A percentile compares a stretch with the other conserved stretches of the same genome.
These are phyloP conservation scores for Drosophila phalerata DNA, from an alignment of 2,888 invertebrate genomes.

Conservation along the genomic window DNA sequence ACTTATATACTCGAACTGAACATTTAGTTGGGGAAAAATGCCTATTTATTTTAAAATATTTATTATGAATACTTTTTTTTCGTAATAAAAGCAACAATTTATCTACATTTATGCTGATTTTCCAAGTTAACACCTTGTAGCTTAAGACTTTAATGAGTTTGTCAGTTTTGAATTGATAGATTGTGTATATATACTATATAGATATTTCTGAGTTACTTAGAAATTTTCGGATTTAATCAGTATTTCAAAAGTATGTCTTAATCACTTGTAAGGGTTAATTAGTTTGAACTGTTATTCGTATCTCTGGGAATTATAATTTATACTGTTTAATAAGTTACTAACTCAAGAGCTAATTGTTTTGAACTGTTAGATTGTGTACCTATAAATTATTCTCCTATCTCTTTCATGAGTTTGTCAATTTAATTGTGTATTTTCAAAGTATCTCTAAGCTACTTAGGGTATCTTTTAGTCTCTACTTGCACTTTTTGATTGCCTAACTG, in stretches of 20 bases:
- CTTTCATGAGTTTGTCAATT: not conserved
- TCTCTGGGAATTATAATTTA: too few relatives aligned
- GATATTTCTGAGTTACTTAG: too few relatives aligned
- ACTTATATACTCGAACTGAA: constrained; percentile 34
- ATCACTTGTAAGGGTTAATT: too few relatives aligned
- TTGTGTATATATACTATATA: not conserved
- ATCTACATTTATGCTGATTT: not conserved
- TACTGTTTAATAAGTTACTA: too few relatives aligned
- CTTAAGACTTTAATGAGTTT: not conserved
- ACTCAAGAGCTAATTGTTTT: too few relatives aligned
- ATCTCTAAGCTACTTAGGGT: not conserved
- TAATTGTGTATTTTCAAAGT: too few relatives aligned
- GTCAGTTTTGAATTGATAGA: not conserved
- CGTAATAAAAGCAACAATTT: too few relatives aligned
- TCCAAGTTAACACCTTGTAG: constrained; percentile 12
- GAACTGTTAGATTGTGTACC: not conserved
- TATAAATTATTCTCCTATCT: not conserved
- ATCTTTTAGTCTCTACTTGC: not conserved
- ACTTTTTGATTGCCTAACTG: not conserved
- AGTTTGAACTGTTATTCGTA: not conserved
- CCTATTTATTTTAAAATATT: too few relatives aligned
- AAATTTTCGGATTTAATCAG: not conserved
- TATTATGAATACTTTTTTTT: too few relatives aligned
- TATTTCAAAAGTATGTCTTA: not conserved
- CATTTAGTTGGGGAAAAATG: constrained; percentile 12